Percentiles rank a stretch among this genome's conserved stretches.
Evolutionary conservation across 2,888 invertebrate species (phyloP).

Genomic region (Dryobota labecula): DNA sequence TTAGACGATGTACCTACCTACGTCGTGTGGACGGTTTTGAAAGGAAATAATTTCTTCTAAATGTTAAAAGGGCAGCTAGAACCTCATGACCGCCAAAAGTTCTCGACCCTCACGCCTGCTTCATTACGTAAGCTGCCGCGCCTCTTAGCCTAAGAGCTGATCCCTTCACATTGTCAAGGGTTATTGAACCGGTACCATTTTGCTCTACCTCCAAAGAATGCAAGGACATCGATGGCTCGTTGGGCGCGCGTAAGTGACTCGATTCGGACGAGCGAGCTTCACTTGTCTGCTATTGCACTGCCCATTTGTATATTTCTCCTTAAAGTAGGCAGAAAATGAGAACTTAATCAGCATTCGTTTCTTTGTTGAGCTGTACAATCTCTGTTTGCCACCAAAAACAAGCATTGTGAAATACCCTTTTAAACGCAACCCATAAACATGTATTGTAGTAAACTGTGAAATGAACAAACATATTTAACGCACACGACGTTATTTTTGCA

Average conservation of each 20-base stretch:
- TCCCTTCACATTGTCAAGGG: constrained; percentile 88
- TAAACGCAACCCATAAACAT: constrained; percentile 64
- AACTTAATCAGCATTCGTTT: constrained; percentile 17
- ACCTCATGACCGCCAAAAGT: constrained; percentile 75
- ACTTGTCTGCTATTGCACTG: constrained; percentile 41
- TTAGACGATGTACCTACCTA: not conserved
- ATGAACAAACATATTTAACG: constrained; percentile 60
- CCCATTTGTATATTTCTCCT: constrained; percentile 27
- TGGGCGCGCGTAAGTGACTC: constrained; percentile 63
- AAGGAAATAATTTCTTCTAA: constrained; percentile 54
- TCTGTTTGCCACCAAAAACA: constrained; percentile 75
- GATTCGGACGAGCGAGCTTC: constrained; percentile 52
- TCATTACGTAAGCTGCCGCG: constrained; percentile 83
- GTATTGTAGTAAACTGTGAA: constrained; percentile 50
- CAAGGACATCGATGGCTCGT: constrained; percentile 85
- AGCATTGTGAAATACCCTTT: constrained; percentile 81
- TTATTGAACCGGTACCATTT: constrained; percentile 87
- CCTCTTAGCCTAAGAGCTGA: constrained; percentile 80
- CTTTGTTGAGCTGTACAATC: constrained; percentile 65
- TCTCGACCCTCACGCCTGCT: constrained; percentile 79
- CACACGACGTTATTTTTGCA: constrained; percentile 43
- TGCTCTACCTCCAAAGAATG: constrained; percentile 86
- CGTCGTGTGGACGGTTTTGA: constrained; percentile 7
- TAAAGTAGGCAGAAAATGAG: constrained; percentile 11
- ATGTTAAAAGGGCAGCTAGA: constrained; percentile 50